Percentiles rank a stretch among this genome's conserved stretches.
phyloP scores from a whole-genome alignment of 1,140 invertebrate genomes.

The Cherax destructor region DNA sequence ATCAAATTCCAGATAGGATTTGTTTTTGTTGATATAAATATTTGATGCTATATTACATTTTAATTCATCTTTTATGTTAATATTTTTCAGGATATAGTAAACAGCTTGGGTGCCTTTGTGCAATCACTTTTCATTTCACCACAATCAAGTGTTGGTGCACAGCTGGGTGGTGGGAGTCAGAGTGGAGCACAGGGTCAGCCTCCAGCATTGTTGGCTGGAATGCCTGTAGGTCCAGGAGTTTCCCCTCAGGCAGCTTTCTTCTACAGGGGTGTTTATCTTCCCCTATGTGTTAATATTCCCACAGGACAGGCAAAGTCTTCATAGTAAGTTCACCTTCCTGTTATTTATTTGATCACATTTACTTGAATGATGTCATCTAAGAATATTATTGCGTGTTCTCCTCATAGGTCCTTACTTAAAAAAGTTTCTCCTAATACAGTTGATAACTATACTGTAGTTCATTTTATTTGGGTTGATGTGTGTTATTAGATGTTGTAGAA shows the following conservation, averaged over 20 bases:
- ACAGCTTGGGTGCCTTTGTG: slow-evolving; percentile 95
- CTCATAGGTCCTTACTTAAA: too few relatives aligned
- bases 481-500: too few relatives aligned
- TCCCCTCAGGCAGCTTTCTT: slow-evolving; percentile 94
- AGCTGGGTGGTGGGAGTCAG: slow-evolving; percentile 7
- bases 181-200: slow-evolving; percentile 79
- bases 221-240: slow-evolving; percentile 84
- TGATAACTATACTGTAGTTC: too few relatives aligned
- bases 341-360: not conserved
- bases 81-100: slow-evolving; percentile 93
- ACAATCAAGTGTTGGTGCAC: slow-evolving; percentile 44
- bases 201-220: slow-evolving; percentile 81
- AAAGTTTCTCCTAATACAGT: too few relatives aligned
- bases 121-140: slow-evolving; percentile 89
- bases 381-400: too few relatives aligned
- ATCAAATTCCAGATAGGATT: not conserved
- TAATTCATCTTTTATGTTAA: too few relatives aligned
- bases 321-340: slow-evolving; percentile 83
- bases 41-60: not conserved
- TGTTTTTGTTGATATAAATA: not conserved
- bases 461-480: too few relatives aligned
- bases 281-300: slow-evolving; percentile 89
- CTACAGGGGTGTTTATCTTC: slow-evolving; percentile 93
- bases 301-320: slow-evolving; percentile 89
- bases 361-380: too few relatives aligned